Evolutionary conservation across 2,888 invertebrate species (phyloP), one percentile per base, ranked within the genome.

Genomic region (Cylloceria caligata): DNA sequence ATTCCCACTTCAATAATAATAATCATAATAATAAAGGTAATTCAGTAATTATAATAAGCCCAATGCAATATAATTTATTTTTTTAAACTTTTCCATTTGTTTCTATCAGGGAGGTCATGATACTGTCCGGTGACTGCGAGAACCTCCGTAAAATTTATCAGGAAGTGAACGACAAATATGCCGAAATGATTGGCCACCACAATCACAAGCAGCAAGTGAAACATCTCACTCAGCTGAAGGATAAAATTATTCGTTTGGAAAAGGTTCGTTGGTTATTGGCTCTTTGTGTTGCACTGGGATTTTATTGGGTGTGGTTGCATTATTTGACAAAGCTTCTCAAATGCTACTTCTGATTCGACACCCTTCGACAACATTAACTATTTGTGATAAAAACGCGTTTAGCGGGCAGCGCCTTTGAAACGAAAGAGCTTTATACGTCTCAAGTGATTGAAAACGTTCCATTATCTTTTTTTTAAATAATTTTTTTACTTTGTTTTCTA

Each of bases 151-250:
- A 91, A 3, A 94, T 94, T 87, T 93, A 94, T 47, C 92, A 93
- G 84, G 93, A 94, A 78, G 91, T 95, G 67, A 93, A 93, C 13
- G 89, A 93, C 62, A 94, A 95, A 85, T 95, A 95, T 88, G 94
- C 95, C 1, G 93, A 94, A 80, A 89, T 95, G 68, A 90, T 95
- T n/a, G 95, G 95, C 0, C 95, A 95, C 86, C 95, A 95, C 85
- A 96, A 95, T 89, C 94, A 94, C 84, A 95, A 94, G 85, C 95
- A 95, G 89, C 95, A 95, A 89, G 95, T 95, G 65, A 94, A 95
- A 78, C 94, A 95, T 87, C 86, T 94, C 24, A 88, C 89, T 1
- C 93, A 93, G 81, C 85, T 94, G 24, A 94, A 94, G 88, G 90
- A 90, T 21, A 93, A 93, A 86, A 93, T 93, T 83, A 87, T 90